Evolutionary conservation across 2,888 invertebrate species (phyloP), one percentile per base, ranked within the genome.

Genomic region (Heliothis peltigera): DNA sequence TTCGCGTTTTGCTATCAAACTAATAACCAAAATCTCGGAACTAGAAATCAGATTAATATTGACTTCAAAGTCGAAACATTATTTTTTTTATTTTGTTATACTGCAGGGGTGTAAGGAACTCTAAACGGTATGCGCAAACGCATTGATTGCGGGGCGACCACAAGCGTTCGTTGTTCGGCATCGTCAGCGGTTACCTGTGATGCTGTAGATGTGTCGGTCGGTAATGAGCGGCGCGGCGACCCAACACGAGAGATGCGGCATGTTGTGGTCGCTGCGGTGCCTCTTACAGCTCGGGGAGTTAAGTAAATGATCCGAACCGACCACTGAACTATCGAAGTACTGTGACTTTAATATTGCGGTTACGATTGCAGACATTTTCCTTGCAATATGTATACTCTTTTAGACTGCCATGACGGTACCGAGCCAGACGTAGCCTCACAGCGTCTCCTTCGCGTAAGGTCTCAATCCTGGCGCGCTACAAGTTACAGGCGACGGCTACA

Each of bases 251-350:
- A 47, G 39, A 19, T 17, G 32, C 15, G 7, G 25, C 44, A 19
- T 68, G 62, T 75, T 71, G 70, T 49, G 71, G 75, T 75, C 35
- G 18, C 21, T 51, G 60, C 21, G 73, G 12, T 51, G 25, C 32
- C 12, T 7, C 25, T 43, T 21, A 21, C 32, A 25, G 19, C 10
- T 7, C 25, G 18, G 1, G 49, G 19, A 35, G 39, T 42, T 17
- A 59, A 43, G 47, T 44, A 52, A 52, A 59, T 47, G 46, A 39
- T 46, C 32, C 25, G 21, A 43, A 55, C 28, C 2, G 54, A 39
- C 43, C 49, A 46, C 28, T 51, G n/a, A 55, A 15, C 4, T 15
- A 12, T 18, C 44, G 5, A 1, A 17, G 32, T 19, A 25, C 17
- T 18, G 47, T 18, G 39, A 39, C 39, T 39, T 39, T 39, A 32